Conservation (phyloP, 2,888 invertebrate species). For the Drosophila rubida region DNA sequence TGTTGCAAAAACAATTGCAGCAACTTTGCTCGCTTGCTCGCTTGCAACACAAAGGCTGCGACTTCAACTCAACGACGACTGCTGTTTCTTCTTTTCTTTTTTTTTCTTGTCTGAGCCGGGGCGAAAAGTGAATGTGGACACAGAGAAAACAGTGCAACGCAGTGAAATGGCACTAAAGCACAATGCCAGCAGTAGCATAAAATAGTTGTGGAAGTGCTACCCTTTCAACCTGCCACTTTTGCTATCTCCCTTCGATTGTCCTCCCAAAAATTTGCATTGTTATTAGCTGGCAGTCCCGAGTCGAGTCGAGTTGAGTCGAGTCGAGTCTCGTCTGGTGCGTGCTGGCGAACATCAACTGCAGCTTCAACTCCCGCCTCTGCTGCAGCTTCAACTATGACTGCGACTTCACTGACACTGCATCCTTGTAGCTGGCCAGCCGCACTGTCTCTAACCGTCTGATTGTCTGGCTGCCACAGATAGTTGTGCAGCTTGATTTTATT, state of each 20-base stretch:
- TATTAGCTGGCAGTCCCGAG: slow-evolving; percentile 63
- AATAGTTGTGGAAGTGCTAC: slow-evolving; percentile 43
- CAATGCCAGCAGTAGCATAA: slow-evolving; percentile 42
- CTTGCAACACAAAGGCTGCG: slow-evolving; percentile 52
- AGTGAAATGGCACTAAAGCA: slow-evolving; percentile 58
- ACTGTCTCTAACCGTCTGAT: slow-evolving; percentile 5
- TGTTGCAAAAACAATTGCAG: slow-evolving; percentile 73
- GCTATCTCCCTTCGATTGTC: slow-evolving; percentile 4
- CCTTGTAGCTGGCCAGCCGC: slow-evolving; percentile 25
- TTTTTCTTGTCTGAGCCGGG: slow-evolving; percentile 24
- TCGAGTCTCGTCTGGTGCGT: slow-evolving; percentile 45
- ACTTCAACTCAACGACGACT: slow-evolving; percentile 21
- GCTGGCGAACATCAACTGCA: slow-evolving; percentile 21
- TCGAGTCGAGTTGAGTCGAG: slow-evolving; percentile 8
- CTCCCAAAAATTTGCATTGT: slow-evolving; percentile 71
- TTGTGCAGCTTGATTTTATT: slow-evolving; percentile 73
- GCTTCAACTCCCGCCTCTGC: background rate
- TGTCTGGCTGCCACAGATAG: slow-evolving; percentile 47
- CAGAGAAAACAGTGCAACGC: slow-evolving; percentile 38
- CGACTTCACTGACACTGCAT: slow-evolving; percentile 9
- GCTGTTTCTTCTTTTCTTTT: no score
- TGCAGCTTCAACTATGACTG: background rate
- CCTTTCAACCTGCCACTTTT: slow-evolving; percentile 20
- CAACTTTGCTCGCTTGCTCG: slow-evolving; percentile 28
- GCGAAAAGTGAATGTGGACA: slow-evolving; percentile 58